Evolutionary conservation across 2,797 vertebrate species (phyloP), one percentile per base, ranked within the genome.

Genomic region (Cossypha niveicapilla): DNA sequence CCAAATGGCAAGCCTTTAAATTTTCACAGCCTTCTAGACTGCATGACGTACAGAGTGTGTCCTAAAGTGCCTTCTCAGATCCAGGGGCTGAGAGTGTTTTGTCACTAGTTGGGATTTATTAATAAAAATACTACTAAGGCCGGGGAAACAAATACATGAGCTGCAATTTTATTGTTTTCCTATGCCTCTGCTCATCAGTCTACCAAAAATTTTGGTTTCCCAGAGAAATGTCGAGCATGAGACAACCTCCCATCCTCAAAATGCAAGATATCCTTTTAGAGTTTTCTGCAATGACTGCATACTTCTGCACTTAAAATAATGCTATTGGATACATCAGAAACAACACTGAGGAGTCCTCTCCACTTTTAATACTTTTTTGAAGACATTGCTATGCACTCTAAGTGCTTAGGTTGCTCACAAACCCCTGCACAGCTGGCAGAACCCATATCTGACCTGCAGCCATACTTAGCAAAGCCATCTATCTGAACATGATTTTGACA

Each of bases 31-130:
- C 41, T 73, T 92, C 74, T 30, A 79, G 39, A 39, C 47, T 60
- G 62, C 47, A 30, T 14, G 39, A 21, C 28, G 18, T 21, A 23
- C 28, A 62, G 17, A 62, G 17, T 4, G 12, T 81, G 71, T 85
- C 77, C 80, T 82, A 6, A 92, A 79, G 27, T 28, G 30, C 45
- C 62, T 85, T 74, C 75, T 80, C 53, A 71, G 77, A 74, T 82
- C 18, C 45, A 66, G 15, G 32, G 45, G 48, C 41, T 74, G 56
- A 35, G 28, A 89, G 82, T 56, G 28, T 78, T 86, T 92, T 60
- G 34, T 93, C n/a, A 34, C 10, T 74, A 51, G 54, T 87, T 86
- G 77, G 27, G 53, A 77, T 91, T 61, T 41, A 76, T 47, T 85
- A 65, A 77, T n/a, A 77, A 54, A 56, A 78, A 54, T 37, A 65